Evolutionary conservation across 2,113 vertebrate genomes (phyloP).

Genomic region (Orientallactaga bullata): DNA sequence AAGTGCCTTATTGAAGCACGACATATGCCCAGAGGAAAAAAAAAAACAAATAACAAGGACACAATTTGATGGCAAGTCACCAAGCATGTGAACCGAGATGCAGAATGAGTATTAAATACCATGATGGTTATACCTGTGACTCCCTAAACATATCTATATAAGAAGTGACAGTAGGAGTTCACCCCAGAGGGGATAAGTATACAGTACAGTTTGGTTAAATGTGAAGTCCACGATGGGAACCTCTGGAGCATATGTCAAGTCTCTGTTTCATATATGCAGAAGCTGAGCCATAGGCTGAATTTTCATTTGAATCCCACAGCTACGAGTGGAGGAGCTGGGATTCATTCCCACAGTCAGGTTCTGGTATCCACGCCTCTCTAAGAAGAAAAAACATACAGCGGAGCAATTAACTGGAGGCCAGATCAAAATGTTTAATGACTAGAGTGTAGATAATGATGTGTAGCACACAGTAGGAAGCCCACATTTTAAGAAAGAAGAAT

Average conservation of each 20-base stretch:
- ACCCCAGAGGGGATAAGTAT: neutral
- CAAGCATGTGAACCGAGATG: neutral
- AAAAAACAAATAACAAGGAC: neutral
- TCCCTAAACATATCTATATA: neutral
- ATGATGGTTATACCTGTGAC: neutral
- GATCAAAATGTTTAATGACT: neutral
- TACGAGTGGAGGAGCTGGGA: neutral
- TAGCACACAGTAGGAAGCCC: neutral
- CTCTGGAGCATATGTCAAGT: neutral
- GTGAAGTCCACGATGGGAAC: neutral
- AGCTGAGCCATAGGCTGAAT: neutral
- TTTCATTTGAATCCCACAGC: neutral
- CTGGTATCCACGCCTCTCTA: neutral
- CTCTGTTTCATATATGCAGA: neutral
- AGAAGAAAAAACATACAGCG: neutral
- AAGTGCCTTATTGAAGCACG: slow-evolving; percentile 6
- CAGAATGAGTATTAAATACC: neutral
- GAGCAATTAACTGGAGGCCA: neutral
- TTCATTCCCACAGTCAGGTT: neutral
- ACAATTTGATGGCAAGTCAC: neutral
- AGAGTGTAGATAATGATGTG: neutral
- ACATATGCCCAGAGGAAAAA: neutral
- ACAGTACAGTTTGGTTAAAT: neutral
- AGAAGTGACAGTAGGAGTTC: neutral
- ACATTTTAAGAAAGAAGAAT: neutral